A percentile compares a stretch with the other conserved stretches of the same genome.
These are phyloP conservation scores for Pristis pectinata DNA, from an alignment of 2,797 vertebrate genomes.

Conservation along the genomic window DNA sequence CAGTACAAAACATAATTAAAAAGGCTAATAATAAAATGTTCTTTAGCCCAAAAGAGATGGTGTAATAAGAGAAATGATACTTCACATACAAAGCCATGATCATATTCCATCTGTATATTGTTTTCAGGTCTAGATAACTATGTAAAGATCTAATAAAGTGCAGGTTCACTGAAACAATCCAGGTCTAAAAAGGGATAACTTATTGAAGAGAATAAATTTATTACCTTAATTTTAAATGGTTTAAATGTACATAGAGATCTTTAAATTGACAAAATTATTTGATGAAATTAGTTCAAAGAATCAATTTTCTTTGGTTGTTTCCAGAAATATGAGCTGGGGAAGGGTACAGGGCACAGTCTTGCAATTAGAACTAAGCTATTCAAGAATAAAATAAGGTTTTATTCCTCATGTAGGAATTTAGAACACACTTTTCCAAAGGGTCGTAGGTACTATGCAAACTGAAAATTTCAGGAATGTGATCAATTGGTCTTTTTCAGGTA, in stretches of 20 bases:
- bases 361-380: background rate
- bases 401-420: background rate
- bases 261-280: background rate
- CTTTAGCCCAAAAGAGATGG: background rate
- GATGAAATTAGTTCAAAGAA: background rate
- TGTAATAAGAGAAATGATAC: background rate
- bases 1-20: background rate
- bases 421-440: background rate
- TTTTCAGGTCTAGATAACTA: background rate
- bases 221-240: background rate
- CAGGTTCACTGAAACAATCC: background rate
- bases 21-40: background rate
- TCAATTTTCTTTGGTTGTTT: background rate
- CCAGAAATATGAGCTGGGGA: background rate
- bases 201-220: background rate
- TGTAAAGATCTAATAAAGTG: background rate
- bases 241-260: background rate
- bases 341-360: background rate
- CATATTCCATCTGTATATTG: background rate
- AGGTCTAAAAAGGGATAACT: background rate
- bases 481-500: background rate
- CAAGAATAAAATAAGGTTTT: background rate
- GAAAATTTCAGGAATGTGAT: background rate
- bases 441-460: background rate
- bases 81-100: background rate